Conservation (phyloP, 2,797 vertebrate species). For the Sebastes reedi region DNA sequence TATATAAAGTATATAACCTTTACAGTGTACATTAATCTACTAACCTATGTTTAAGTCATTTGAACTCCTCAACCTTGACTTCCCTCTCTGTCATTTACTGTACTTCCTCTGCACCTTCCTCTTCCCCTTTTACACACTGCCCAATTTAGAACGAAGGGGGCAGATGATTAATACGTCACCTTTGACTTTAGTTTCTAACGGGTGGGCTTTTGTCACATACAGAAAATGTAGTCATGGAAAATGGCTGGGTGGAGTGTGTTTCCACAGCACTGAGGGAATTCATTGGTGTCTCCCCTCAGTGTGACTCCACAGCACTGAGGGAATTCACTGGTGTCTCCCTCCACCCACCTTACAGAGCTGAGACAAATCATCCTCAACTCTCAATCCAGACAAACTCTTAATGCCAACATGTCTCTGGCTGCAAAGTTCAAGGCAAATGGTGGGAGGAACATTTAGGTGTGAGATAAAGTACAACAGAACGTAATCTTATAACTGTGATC, state of each 20-base stretch:
- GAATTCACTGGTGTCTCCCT: constrained; percentile 55
- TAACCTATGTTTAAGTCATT: not conserved
- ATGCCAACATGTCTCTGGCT: not conserved
- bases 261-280: constrained; percentile 37
- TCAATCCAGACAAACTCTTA: not conserved
- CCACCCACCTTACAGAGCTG: constrained; percentile 33
- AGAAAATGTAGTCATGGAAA: constrained; percentile 47
- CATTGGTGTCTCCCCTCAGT: constrained; percentile 42
- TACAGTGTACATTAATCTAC: no score
- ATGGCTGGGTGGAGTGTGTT: not conserved
- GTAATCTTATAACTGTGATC: not conserved
- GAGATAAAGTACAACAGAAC: not conserved
- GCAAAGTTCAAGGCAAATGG: not conserved
- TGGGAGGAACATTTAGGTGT: not conserved
- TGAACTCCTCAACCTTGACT: not conserved
- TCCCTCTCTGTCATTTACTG: not conserved
- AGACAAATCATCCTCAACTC: not conserved
- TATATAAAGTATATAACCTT: no score
- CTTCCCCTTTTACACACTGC: not conserved
- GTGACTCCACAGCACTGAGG: constrained; percentile 6
- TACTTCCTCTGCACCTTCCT: not conserved
- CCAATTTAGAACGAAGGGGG: not conserved
- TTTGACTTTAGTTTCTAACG: constrained; percentile 15
- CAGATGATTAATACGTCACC: constrained; percentile 12
- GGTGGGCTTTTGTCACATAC: not conserved